phyloP scores from a whole-genome alignment of 2,797 vertebrate genomes.

The Monodelphis domestica region DNA sequence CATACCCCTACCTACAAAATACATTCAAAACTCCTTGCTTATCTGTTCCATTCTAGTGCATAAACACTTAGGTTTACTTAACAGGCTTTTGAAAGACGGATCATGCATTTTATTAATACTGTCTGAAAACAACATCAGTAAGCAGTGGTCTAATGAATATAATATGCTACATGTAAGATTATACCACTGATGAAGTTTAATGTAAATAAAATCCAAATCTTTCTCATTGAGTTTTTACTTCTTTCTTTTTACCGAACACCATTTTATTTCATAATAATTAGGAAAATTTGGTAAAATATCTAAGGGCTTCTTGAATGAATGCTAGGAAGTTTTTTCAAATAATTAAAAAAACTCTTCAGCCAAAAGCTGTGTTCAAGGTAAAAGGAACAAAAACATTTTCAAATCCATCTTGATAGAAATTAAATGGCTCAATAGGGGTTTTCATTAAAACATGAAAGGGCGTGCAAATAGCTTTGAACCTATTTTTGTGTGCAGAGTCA shows the following conservation, averaged over 20 bases:
- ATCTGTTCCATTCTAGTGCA: constrained; percentile 43
- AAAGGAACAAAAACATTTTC: constrained; percentile 74
- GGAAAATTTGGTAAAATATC: constrained; percentile 77
- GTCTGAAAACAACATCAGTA: constrained; percentile 77
- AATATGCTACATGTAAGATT: constrained; percentile 72
- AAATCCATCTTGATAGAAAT: constrained; percentile 76
- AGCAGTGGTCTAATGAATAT: constrained; percentile 79
- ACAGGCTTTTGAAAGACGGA: constrained; percentile 77
- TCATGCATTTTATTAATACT: constrained; percentile 80
- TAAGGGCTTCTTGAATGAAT: constrained; percentile 80
- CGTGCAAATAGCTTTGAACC: constrained; percentile 75
- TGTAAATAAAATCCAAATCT: constrained; percentile 78
- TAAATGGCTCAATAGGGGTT: constrained; percentile 58
- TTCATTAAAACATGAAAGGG: constrained; percentile 78
- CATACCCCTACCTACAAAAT: constrained; percentile 45
- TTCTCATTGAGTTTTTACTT: constrained; percentile 54
- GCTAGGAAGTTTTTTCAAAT: constrained; percentile 69
- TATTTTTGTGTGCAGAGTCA: constrained; percentile 81
- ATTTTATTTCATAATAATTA: constrained; percentile 48
- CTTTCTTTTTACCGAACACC: constrained; percentile 75
- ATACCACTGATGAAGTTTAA: constrained; percentile 68
- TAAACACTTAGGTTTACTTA: constrained; percentile 49
- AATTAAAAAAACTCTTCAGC: constrained; percentile 77
- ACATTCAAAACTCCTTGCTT: constrained; percentile 34
- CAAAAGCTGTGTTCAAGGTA: constrained; percentile 78